Evolutionary conservation across 2,888 invertebrate genomes (phyloP), one percentile per base, ranked within the genome.

Genomic region (Pyrgus malvae): DNA sequence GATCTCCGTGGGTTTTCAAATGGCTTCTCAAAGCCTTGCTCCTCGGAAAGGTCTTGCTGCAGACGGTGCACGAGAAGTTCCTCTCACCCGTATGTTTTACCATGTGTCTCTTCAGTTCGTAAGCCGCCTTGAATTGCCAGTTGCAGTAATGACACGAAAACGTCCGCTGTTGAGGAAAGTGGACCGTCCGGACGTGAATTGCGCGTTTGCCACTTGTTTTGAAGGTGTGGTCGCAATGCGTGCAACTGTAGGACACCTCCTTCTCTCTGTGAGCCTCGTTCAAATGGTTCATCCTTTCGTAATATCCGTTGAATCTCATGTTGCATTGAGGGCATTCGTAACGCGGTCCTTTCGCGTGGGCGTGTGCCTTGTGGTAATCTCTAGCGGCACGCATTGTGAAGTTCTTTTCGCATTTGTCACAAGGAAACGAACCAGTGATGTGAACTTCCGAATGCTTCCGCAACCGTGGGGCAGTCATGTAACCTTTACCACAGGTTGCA

Each of bases 371-470:
- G 38, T 89, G 89, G 0, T 80, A 77, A 37, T 89, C 87, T 50
- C 89, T 78, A 0, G 84, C 80, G 0, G 80, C 78, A 5, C 86
- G 74, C 80, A 83, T 81, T 0, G 70, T 74, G 46, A 89, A 90
- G 0, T 78, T 67, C 35, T 74, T 73, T 0, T 74, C 81, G 56
- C 89, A 90, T 51, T 79, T 76, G 27, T 80, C 76, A 58, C 89
- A 90, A 0, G 86, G 78, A 49, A 88, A 89, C 1, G 80, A 76
- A 0, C 89, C 89, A 1, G 77, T 75, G 16, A 83, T 73, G 38
- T 90, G 89, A 0, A 83, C 80, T 64, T 87, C 87, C 0, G 82
- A 79, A 64, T 90, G 89, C 61, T 86, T 88, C n/a, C 87, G 75
- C 48, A 89, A 53, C 14, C 89, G 72, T 0, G 77, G 77, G 1